Evolutionary conservation across 2,888 invertebrate species (phyloP).

Genomic region (Scotopteryx bipunctaria): DNA sequence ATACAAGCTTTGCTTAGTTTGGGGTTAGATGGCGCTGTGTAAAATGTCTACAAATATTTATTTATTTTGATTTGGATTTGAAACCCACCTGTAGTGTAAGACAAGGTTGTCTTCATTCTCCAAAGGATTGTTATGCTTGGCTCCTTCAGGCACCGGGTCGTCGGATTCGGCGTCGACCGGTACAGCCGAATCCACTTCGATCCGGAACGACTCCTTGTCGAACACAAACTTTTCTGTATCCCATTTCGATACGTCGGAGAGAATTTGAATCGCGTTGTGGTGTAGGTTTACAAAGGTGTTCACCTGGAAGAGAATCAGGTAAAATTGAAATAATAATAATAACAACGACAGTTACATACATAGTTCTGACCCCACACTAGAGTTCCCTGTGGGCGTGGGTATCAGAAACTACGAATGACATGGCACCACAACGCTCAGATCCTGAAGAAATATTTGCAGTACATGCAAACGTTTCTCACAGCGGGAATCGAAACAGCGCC

Average conservation of each 20-base stretch:
- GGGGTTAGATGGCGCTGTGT: too few species aligned
- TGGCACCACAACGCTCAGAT: too few species aligned
- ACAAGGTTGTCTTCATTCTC: conserved; percentile 75
- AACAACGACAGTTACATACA: too few species aligned
- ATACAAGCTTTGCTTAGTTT: too few species aligned
- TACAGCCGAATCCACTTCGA: conserved; percentile 72
- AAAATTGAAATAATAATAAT: too few species aligned
- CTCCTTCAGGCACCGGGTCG: conserved; percentile 71
- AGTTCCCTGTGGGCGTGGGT: too few species aligned
- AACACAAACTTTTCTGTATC: conserved; percentile 81
- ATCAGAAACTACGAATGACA: too few species aligned
- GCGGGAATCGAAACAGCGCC: too few species aligned
- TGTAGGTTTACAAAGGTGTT: conserved; percentile 82
- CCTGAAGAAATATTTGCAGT: too few species aligned
- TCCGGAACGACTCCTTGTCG: conserved; percentile 80
- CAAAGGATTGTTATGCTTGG: conserved; percentile 72
- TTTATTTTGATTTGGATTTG: background rate
- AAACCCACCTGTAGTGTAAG: conserved; percentile 74
- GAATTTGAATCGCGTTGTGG: conserved; percentile 80
- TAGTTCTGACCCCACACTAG: too few species aligned
- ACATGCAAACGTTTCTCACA: too few species aligned
- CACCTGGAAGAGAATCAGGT: conserved; percentile 73
- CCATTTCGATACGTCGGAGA: conserved; percentile 83
- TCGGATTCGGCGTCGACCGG: conserved; percentile 79
- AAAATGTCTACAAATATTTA: too few species aligned